These are phyloP conservation scores for Melipona bicolor DNA, from an alignment of 2,888 invertebrate genomes.

Conservation along the genomic window DNA sequence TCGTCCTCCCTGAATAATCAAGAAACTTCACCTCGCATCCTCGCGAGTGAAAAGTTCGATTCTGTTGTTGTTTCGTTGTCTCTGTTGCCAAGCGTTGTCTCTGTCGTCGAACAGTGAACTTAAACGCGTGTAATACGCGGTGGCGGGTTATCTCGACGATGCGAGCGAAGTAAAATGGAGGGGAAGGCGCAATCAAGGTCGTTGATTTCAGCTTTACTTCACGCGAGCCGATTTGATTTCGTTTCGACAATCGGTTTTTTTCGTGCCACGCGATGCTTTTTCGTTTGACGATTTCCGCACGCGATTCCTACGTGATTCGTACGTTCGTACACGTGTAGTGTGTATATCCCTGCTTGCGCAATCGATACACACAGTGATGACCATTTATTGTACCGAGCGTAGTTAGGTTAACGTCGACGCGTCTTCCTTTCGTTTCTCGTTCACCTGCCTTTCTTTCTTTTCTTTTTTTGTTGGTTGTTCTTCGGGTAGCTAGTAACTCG, in stretches of 20 bases:
- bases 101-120: no score
- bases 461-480: background rate
- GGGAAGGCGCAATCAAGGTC: slow-evolving; percentile 46
- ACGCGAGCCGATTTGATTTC: slow-evolving; percentile 27
- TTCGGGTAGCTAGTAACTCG: background rate
- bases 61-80: background rate
- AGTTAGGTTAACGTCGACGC: no score
- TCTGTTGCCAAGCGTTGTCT: background rate
- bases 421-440: no score
- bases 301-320: slow-evolving; percentile 28
- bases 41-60: background rate
- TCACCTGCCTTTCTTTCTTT: background rate
- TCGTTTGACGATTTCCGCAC: slow-evolving; percentile 50
- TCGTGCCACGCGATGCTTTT: slow-evolving; percentile 33
- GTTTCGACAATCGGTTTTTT: background rate
- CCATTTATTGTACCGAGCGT: slow-evolving; percentile 23
- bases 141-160: background rate
- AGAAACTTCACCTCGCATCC: background rate
- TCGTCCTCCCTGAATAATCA: background rate
- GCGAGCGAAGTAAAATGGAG: background rate
- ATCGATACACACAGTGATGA: slow-evolving; percentile 51
- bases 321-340: slow-evolving; percentile 26
- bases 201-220: slow-evolving; percentile 42
- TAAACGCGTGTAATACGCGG: background rate
- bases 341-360: slow-evolving; percentile 37